Evolutionary conservation across 2,797 vertebrate species (phyloP).

Genomic region (Syndactyla subalaris): DNA sequence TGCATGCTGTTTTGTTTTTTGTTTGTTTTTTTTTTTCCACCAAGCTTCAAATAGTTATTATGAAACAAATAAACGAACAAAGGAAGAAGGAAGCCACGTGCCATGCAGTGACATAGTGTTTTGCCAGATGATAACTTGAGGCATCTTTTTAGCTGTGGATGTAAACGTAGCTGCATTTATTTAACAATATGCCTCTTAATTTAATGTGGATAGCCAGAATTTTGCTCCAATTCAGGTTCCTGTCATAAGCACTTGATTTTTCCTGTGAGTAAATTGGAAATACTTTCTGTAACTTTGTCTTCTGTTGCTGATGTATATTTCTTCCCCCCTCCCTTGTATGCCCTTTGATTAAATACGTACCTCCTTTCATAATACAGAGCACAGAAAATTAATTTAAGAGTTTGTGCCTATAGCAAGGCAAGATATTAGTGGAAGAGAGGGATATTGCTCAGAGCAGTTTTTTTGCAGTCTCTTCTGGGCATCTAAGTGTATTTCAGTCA

Average conservation of each 20-base stretch:
- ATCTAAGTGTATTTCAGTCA: not conserved
- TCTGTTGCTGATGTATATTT: not conserved
- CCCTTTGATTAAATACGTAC: not conserved
- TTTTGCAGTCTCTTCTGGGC: not conserved
- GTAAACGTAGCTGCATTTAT: not conserved
- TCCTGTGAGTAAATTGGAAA: not conserved
- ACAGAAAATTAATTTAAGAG: not conserved
- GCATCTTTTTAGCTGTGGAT: slow-evolving; percentile 20
- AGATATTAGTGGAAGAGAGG: not conserved
- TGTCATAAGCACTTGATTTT: not conserved
- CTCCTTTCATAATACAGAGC: not conserved
- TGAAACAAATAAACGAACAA: slow-evolving; percentile 28
- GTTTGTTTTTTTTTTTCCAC: not conserved
- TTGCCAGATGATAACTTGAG: slow-evolving; percentile 47
- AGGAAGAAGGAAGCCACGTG: slow-evolving; percentile 36
- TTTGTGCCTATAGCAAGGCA: not conserved
- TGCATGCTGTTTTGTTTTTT: not conserved
- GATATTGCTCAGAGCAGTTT: not conserved
- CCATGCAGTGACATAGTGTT: not conserved
- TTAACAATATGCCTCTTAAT: slow-evolving; percentile 19
- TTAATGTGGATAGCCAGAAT: not conserved
- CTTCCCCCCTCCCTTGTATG: not conserved
- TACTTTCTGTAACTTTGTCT: not conserved
- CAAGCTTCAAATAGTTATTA: slow-evolving; percentile 5
- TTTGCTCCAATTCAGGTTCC: not conserved